phyloP scores from a whole-genome alignment of 2,113 vertebrate species.

The Gavialis gangeticus region DNA sequence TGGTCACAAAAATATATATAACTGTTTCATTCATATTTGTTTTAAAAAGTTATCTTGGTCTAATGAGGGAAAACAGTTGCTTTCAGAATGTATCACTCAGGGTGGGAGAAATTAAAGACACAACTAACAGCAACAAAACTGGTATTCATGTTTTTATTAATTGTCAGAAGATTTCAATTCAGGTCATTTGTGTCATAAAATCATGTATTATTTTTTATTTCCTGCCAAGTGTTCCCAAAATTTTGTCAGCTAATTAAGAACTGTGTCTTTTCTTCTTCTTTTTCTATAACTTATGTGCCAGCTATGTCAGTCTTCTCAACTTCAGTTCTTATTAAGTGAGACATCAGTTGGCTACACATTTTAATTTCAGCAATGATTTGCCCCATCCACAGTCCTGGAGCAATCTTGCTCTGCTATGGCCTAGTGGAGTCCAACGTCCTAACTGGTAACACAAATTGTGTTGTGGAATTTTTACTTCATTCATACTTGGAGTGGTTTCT shows the following conservation, averaged over 20 bases:
- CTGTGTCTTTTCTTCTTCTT: neutral
- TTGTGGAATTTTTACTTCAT: neutral
- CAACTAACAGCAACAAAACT: neutral
- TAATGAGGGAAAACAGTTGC: neutral
- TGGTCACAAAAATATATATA: neutral
- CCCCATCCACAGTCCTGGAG: neutral
- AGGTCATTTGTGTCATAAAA: neutral
- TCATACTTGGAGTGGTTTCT: neutral
- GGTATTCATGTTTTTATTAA: neutral
- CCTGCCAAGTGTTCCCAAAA: neutral
- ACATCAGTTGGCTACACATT: slow-evolving; percentile 19
- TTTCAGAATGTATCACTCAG: neutral
- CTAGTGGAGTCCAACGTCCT: neutral
- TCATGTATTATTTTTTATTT: neutral
- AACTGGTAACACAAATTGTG: neutral
- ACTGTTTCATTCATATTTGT: neutral
- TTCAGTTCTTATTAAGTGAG: neutral
- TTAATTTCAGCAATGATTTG: slow-evolving; percentile 1
- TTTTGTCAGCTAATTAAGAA: neutral
- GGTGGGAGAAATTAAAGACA: neutral
- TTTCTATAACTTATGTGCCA: slow-evolving; percentile 22
- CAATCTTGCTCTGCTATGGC: no score
- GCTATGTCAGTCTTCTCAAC: slow-evolving; percentile 28
- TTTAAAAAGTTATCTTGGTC: neutral
- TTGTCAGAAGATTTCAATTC: neutral